Base-by-base conservation (phyloP, 2,797 vertebrate species). In the Pagetopsis macropterus region DNA sequence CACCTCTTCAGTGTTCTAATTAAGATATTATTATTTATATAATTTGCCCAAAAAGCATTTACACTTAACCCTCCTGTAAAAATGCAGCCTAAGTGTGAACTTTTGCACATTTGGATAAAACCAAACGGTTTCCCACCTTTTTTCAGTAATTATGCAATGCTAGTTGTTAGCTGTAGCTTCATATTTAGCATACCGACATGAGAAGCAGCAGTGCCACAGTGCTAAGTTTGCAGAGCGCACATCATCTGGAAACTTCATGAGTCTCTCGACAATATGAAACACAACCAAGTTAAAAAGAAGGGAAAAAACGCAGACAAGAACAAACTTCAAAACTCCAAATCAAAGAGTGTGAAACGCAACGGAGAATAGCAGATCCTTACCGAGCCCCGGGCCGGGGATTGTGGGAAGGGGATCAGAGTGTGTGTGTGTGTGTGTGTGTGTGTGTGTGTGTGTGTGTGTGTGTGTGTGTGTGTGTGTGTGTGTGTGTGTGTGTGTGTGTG, bases 301-400 rank as follows among this genome's bases (percentile, higher is more conserved):
- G 27, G 14, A 62, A 69, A 70, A 79, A 80, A 72, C 48, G 44
- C 76, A 83, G 82, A 87, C 72, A 72, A 89, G 78, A 90, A 86
- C 81, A 86, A 89, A 88, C 81, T 90, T 90, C 83, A 85, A 87
- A 91, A 91, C 84, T 89, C 82, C 41, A 84, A 90, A 90, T 91
- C 90, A 90, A 92, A 91, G 87, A 70, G 65, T 78, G 75, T 80
- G 84, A 87, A 88, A 87, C 83, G 78, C 81, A 78, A 71, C 67
- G 56, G 83, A 88, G 85, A 89, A 87, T 84, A 84, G 81, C 83
- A 87, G 85, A 86, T 90, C 84, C 79, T 86, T 68, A 78, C 76
- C 50, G 65, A 85, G 85, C 83, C 78, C 5, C 72, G 76, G 84
- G 88, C 76, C 60, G 55, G 70, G 76, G 76, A 68, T 69, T 76